These are phyloP conservation scores for Edolisoma coerulescens DNA, from an alignment of 2,113 vertebrate species.

Conservation along the genomic window DNA sequence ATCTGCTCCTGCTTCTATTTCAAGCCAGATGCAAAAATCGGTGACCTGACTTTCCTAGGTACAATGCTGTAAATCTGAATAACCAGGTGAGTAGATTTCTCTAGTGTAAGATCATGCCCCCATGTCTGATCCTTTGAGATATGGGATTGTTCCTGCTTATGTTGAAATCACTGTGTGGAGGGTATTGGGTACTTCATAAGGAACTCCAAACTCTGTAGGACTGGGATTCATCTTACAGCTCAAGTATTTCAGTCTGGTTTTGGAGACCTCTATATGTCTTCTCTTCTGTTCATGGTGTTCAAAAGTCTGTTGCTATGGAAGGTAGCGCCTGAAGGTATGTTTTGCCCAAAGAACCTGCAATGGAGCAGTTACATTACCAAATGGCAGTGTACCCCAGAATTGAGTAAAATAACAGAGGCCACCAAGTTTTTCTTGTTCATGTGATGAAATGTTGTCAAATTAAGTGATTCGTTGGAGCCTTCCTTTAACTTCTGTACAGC, in stretches of 20 bases:
- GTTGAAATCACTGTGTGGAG: slow-evolving; percentile 24
- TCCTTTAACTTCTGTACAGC: slow-evolving; percentile 59
- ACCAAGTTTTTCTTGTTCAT: slow-evolving; percentile 51
- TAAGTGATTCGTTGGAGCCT: slow-evolving; percentile 55
- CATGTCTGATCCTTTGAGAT: neutral
- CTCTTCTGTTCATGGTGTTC: neutral
- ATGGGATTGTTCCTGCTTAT: slow-evolving; percentile 3
- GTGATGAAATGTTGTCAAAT: slow-evolving; percentile 56
- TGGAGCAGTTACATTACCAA: slow-evolving; percentile 13
- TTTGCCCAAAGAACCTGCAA: neutral
- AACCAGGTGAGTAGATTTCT: slow-evolving; percentile 47
- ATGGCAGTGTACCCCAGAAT: neutral
- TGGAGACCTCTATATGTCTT: slow-evolving; percentile 46
- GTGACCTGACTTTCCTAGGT: slow-evolving; percentile 45
- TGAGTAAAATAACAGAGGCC: slow-evolving; percentile 43
- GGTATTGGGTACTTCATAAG: neutral
- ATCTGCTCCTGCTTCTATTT: slow-evolving; percentile 50
- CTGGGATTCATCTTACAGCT: slow-evolving; percentile 3
- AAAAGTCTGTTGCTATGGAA: slow-evolving; percentile 22
- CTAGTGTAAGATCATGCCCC: neutral
- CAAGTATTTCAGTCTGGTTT: slow-evolving; percentile 7
- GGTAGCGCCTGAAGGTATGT: neutral
- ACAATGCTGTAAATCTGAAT: slow-evolving; percentile 21
- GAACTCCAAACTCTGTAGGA: neutral
- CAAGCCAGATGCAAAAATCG: slow-evolving; percentile 41